phyloP scores from a whole-genome alignment of 1,140 invertebrate species.

The Conus ventricosus region DNA sequence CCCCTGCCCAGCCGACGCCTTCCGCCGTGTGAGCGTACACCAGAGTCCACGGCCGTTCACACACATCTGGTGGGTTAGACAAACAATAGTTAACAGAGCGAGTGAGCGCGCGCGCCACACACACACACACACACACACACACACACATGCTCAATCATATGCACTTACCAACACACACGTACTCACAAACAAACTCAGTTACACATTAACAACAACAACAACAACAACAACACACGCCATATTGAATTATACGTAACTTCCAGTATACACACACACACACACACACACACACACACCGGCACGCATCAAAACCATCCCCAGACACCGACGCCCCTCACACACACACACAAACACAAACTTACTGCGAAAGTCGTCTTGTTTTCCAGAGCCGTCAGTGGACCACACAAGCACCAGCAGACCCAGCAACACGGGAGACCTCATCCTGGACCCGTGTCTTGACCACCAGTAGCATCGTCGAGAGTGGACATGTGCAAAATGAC shows the following conservation, averaged over 20 bases:
- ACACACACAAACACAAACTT: neutral
- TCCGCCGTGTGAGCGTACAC: constrained; percentile 39
- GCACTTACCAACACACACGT: neutral
- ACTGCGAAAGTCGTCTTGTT: neutral
- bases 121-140: neutral
- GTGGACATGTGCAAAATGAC: too few species aligned
- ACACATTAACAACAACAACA: neutral
- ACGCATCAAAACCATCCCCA: neutral
- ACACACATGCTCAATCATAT: neutral
- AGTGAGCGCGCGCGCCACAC: neutral
- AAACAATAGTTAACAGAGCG: neutral
- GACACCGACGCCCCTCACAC: too few species aligned
- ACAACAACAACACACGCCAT: too few species aligned
- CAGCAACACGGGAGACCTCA: neutral
- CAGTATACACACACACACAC: neutral
- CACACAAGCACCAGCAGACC: neutral
- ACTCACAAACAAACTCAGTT: neutral
- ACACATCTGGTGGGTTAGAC: constrained; percentile 28
- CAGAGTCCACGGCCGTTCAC: constrained; percentile 41
- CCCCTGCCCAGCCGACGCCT: constrained; percentile 29
- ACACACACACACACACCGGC: neutral
- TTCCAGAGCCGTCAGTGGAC: neutral
- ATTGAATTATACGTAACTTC: too few species aligned
- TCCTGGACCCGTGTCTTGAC: neutral
- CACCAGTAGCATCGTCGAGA: too few species aligned